These are phyloP conservation scores for Capromys pilorides DNA, from an alignment of 2,797 vertebrate genomes.

Conservation along the genomic window DNA sequence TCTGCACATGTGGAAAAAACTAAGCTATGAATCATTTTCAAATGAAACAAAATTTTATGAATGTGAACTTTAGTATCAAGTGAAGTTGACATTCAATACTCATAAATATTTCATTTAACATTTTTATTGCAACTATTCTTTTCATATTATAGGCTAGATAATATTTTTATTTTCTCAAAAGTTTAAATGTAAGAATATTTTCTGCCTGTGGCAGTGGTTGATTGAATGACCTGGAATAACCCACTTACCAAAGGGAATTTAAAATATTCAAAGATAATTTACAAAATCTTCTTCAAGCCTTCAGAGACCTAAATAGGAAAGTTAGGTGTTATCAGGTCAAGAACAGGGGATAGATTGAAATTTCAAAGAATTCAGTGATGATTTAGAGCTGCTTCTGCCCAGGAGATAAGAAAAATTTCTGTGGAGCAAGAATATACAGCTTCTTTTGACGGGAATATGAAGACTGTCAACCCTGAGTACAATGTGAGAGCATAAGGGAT, in stretches of 20 bases:
- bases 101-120: background rate
- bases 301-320: background rate
- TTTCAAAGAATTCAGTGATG: slow-evolving; percentile 2
- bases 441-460: background rate
- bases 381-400: background rate
- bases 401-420: background rate
- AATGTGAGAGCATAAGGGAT: background rate
- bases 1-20: background rate
- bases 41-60: slow-evolving; percentile 1
- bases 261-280: slow-evolving; percentile 16
- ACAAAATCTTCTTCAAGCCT: background rate
- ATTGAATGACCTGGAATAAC: background rate
- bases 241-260: background rate
- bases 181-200: slow-evolving; percentile 43
- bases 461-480: background rate
- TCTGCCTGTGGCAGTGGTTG: background rate
- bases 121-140: background rate
- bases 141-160: background rate
- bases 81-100: background rate
- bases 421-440: background rate
- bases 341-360: background rate
- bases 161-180: slow-evolving; percentile 33
- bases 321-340: background rate
- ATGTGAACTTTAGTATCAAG: slow-evolving; percentile 18
- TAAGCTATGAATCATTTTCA: slow-evolving; percentile 25